phyloP scores from a whole-genome alignment of 2,888 invertebrate species.

The Tachina lurida region DNA sequence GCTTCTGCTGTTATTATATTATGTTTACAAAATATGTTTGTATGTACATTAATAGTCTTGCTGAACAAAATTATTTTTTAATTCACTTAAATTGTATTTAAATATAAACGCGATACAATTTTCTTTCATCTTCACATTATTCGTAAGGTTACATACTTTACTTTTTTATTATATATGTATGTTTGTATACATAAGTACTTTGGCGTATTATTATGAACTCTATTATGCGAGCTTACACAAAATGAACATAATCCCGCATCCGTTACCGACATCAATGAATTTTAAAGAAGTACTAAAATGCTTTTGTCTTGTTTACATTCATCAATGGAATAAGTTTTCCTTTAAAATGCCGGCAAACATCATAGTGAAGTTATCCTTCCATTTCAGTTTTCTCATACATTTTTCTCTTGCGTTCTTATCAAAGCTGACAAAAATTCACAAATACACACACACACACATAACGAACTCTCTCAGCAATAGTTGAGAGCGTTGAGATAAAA shows the following conservation, averaged over 20 bases:
- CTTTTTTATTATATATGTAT: background rate
- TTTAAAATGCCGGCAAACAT: slow-evolving; percentile 60
- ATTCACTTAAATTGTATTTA: background rate
- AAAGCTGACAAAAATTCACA: background rate
- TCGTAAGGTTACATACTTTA: background rate
- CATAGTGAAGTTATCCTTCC: slow-evolving; percentile 41
- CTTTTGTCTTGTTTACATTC: slow-evolving; percentile 51
- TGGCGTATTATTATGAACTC: slow-evolving; percentile 9
- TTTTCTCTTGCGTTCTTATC: background rate
- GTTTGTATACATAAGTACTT: background rate
- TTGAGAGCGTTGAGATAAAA: background rate
- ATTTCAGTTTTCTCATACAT: slow-evolving; percentile 1
- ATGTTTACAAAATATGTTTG: background rate
- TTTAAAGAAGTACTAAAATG: slow-evolving; percentile 55
- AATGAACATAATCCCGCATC: slow-evolving; percentile 20
- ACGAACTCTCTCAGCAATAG: background rate
- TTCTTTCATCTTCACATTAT: background rate
- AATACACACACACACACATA: background rate
- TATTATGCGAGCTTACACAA: background rate
- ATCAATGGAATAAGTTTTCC: slow-evolving; percentile 43
- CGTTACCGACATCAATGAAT: slow-evolving; percentile 55
- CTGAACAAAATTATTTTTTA: background rate
- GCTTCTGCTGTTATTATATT: no score
- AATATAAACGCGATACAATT: background rate
- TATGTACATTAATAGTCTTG: background rate